These are phyloP conservation scores for Vanacampus margaritifer DNA, from an alignment of 2,113 vertebrate species.

Conservation along the genomic window DNA sequence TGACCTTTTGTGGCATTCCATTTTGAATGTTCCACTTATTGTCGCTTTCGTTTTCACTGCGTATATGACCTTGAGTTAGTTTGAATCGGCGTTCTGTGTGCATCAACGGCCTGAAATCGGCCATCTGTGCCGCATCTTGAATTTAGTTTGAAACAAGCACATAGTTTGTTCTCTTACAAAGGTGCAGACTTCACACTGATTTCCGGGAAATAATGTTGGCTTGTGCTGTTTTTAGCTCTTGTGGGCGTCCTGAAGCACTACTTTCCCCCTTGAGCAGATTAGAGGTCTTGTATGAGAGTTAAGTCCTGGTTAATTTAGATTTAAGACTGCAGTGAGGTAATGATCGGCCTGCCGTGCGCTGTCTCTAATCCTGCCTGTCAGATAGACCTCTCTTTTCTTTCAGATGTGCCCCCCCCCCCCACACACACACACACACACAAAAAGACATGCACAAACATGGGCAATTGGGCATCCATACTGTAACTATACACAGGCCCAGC, in stretches of 20 bases:
- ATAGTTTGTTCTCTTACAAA: constrained; percentile 28
- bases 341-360: constrained; percentile 59
- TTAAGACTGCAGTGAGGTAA: constrained; percentile 70
- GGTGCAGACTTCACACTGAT: constrained; percentile 33
- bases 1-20: too few relatives aligned
- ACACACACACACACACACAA: neutral
- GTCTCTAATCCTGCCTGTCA: constrained; percentile 65
- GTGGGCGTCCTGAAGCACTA: constrained; percentile 41
- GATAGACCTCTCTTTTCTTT: constrained; percentile 35
- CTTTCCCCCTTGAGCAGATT: constrained; percentile 69
- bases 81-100: constrained; percentile 4
- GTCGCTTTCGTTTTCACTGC: neutral
- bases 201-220: constrained; percentile 29
- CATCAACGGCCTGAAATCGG: constrained; percentile 14
- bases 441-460: constrained; percentile 12
- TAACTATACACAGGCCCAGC: constrained; percentile 21
- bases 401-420: constrained; percentile 22
- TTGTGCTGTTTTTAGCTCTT: constrained; percentile 53
- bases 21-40: too few relatives aligned
- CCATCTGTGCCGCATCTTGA: constrained; percentile 3
- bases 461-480: constrained; percentile 4
- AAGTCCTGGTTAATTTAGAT: constrained; percentile 72
- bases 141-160: constrained; percentile 16
- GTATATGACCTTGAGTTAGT: neutral
- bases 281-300: constrained; percentile 61